These are phyloP conservation scores for Trachymyrmex cornetzi DNA, from an alignment of 1,140 invertebrate genomes.

Conservation along the genomic window DNA sequence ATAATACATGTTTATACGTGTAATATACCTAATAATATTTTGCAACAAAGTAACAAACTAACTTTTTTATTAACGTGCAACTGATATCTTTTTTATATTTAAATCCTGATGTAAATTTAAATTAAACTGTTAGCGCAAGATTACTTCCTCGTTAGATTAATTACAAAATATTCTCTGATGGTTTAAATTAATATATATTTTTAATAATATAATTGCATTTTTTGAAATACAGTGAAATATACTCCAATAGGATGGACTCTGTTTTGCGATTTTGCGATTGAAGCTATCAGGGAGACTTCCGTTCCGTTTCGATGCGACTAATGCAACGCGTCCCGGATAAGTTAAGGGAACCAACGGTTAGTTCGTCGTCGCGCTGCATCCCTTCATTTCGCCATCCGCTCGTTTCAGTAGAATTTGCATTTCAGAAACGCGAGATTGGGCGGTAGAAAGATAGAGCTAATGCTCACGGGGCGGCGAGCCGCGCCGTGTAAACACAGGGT, in stretches of 20 bases:
- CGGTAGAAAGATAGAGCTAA: constrained; percentile 81
- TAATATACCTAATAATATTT: neutral
- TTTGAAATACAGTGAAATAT: neutral
- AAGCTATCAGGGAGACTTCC: neutral
- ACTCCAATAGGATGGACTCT: neutral
- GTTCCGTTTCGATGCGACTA: constrained; percentile 10
- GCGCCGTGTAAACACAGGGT: constrained; percentile 84
- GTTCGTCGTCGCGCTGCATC: constrained; percentile 75
- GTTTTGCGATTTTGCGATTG: neutral
- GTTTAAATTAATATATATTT: neutral
- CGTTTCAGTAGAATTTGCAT: constrained; percentile 83
- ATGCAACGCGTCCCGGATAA: constrained; percentile 60
- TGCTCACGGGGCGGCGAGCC: constrained; percentile 74
- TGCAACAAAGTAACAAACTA: neutral
- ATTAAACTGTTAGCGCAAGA: neutral
- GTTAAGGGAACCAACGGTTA: constrained; percentile 76
- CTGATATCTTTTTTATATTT: neutral
- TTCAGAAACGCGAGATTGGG: constrained; percentile 81
- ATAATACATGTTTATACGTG: neutral
- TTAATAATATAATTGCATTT: neutral
- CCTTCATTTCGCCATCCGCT: constrained; percentile 81
- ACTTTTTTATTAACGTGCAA: neutral
- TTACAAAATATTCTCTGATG: neutral
- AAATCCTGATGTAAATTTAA: neutral
- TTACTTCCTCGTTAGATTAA: neutral